Percentiles rank a stretch among this genome's conserved stretches.
Evolutionary conservation across 2,888 invertebrate species (phyloP).

Genomic region (Bimastos eiseni): DNA sequence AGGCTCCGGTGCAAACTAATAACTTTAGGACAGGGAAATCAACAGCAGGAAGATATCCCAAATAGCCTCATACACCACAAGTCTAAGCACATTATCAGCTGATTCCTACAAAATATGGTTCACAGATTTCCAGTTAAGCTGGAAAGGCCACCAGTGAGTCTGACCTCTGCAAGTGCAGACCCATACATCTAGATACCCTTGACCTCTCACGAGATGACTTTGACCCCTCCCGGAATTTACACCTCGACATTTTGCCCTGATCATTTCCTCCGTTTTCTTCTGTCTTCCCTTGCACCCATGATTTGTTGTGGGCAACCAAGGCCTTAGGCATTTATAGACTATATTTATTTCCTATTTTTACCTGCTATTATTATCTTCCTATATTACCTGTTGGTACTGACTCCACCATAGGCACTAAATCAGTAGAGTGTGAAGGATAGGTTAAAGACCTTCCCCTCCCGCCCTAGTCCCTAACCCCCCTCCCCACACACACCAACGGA

Average conservation of each 20-base stretch:
- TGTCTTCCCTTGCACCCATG: neutral
- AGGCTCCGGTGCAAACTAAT: no score
- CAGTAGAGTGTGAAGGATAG: neutral
- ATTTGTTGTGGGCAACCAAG: neutral
- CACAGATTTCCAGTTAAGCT: neutral
- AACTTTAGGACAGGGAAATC: neutral
- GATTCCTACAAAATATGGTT: neutral
- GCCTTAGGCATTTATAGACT: neutral
- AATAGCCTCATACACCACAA: neutral
- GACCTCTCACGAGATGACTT: no score
- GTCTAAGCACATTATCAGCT: neutral
- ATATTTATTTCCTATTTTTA: slow-evolving; percentile 13
- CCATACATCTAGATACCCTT: neutral
- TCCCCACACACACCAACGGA: no score
- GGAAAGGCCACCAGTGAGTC: neutral
- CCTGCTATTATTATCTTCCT: neutral
- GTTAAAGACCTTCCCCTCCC: no score
- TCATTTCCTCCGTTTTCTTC: neutral
- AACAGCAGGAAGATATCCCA: neutral
- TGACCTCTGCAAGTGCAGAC: neutral
- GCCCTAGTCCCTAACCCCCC: no score
- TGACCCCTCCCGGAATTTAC: neutral
- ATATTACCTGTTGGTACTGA: neutral
- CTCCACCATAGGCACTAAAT: neutral
- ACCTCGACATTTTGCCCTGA: neutral